A percentile compares a stretch with the other conserved stretches of the same genome.
These are phyloP conservation scores for Brachyistius frenatus DNA, from an alignment of 2,113 vertebrate species.

Conservation along the genomic window DNA sequence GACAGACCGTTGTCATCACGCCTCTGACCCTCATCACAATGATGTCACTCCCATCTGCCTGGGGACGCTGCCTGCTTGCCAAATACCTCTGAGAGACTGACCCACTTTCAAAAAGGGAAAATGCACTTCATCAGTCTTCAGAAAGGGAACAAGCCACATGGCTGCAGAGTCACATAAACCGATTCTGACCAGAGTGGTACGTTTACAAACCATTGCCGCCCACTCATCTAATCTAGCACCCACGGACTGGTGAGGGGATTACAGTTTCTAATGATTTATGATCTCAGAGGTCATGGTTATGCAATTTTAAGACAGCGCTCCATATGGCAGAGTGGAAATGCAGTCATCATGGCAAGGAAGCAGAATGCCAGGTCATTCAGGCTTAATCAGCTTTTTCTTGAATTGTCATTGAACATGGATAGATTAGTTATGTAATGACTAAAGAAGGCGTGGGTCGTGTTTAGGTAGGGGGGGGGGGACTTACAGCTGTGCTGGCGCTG, in stretches of 20 bases:
- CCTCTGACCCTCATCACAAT: constrained; percentile 19
- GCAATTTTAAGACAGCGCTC: constrained; percentile 46
- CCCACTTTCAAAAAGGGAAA: constrained; percentile 69
- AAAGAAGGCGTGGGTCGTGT: not conserved
- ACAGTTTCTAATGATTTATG: constrained; percentile 31
- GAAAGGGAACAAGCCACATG: constrained; percentile 5
- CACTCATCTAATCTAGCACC: constrained; percentile 40
- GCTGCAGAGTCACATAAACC: not conserved
- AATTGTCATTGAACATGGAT: not conserved
- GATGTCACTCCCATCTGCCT: constrained; percentile 63
- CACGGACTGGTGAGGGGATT: constrained; percentile 33
- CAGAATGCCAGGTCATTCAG: constrained; percentile 26
- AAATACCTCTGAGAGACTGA: constrained; percentile 64
- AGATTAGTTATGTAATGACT: constrained; percentile 34
- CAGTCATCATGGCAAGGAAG: constrained; percentile 11
- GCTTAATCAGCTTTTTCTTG: constrained; percentile 20
- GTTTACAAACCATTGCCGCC: constrained; percentile 3
- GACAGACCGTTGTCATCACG: constrained; percentile 9
- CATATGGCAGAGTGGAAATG: constrained; percentile 46
- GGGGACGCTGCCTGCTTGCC: constrained; percentile 34
- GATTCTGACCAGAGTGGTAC: not conserved
- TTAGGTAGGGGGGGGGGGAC: not conserved
- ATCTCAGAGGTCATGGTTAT: constrained; percentile 55
- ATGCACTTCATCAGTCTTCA: constrained; percentile 12
- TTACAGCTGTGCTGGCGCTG: constrained; percentile 27